Percentiles rank a stretch among this genome's conserved stretches.
Evolutionary conservation across 2,113 vertebrate species (phyloP).

Genomic region (Sisor rabdophorus): DNA sequence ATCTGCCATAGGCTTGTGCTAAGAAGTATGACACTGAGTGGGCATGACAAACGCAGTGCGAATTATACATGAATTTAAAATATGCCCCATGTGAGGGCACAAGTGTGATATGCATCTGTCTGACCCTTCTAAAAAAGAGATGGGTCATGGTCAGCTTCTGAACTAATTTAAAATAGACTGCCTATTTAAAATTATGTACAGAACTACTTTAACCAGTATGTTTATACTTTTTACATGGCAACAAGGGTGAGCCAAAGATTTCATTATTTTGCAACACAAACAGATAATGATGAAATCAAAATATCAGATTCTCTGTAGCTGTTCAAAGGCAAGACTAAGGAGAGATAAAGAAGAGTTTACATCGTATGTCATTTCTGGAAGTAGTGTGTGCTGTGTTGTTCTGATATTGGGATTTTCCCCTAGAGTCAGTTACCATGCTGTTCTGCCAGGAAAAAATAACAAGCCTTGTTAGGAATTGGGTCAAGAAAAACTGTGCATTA

Average conservation of each 20-base stretch:
- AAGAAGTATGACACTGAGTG: background rate
- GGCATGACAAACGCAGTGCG: background rate
- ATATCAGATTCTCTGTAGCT: background rate
- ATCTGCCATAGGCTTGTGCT: conserved; percentile 20
- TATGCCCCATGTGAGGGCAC: conserved; percentile 53
- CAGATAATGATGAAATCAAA: no score
- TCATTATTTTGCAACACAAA: background rate
- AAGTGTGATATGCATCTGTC: conserved; percentile 62
- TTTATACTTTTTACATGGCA: conserved; percentile 11
- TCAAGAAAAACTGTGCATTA: conserved; percentile 16
- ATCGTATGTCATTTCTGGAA: conserved; percentile 27
- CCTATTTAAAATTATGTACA: conserved; percentile 5
- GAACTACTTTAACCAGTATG: background rate
- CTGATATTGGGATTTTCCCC: conserved; percentile 49
- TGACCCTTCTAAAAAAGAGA: conserved; percentile 64
- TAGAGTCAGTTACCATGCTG: conserved; percentile 34
- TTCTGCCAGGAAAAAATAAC: conserved; percentile 51
- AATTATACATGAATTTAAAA: conserved; percentile 33
- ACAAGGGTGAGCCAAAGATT: background rate
- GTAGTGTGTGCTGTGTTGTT: conserved; percentile 36
- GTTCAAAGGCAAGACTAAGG: background rate
- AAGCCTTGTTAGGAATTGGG: conserved; percentile 25
- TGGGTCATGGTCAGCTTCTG: conserved; percentile 30
- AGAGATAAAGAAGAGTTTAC: conserved; percentile 14
- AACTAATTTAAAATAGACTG: conserved; percentile 2